Base-by-base conservation (phyloP, 2,888 invertebrate species). In the Andrena dorsata region DNA sequence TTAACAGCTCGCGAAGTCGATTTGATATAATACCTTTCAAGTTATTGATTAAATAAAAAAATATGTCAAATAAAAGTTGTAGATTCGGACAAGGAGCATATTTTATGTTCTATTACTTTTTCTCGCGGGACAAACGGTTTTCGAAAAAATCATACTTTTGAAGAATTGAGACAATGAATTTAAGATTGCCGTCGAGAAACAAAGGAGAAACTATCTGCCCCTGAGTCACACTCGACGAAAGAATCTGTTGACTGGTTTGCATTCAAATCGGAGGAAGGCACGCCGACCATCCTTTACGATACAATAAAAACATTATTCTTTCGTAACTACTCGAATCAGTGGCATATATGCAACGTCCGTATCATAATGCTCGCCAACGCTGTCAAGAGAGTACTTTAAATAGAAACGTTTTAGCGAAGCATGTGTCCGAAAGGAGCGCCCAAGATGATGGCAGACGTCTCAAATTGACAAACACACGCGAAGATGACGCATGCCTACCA, bases 401-500 rank as follows among this genome's bases (percentile, higher is more conserved):
- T 56, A 56, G 23, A 56, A 10, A 7, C 56, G 23, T 23, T 20
- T 23, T 26, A 23, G 20, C 23, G 10, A 41, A 74, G 30, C 8
- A 28, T 6, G 28, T 5, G 23, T 13, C 23, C 13, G 23, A 56
- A 56, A 56, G 56, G 56, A 56, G 56, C 26, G 56, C 23, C 6
- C 23, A 6, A 23, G 23, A 16, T 6, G 41, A 23, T 6, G 26
- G 47, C 13, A 61, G 13, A 74, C 51, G 16, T 60, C 73, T 65
- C 61, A n/a, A 76, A 74, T 61, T 71, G 63, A 58, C 73, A 53
- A 70, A 64, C 65, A 71, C 49, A 47, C 76, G 70, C 66, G 58
- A 35, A 30, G 68, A 51, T 80, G 82, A 82, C 79, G 82, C 69
- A 66, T 23, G 64, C 28, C 1, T 20, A 0, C 32, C 47, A 82